phyloP scores from a whole-genome alignment of 2,888 invertebrate species.

The Macrostomum cliftonense region DNA sequence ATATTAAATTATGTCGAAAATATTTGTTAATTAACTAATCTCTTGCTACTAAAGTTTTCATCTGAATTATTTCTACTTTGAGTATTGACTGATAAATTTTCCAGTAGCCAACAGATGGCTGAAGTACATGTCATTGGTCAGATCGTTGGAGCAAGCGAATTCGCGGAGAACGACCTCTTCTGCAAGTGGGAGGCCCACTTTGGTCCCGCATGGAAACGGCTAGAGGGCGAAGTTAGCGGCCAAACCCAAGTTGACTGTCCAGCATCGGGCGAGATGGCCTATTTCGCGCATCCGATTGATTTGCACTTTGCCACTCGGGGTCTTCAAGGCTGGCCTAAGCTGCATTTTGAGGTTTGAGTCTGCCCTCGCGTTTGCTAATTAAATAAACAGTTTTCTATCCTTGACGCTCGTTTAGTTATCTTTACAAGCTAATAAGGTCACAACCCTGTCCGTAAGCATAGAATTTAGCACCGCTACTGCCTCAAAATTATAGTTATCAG shows the following conservation, averaged over 20 bases:
- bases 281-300: conserved; percentile 82
- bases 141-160: conserved; percentile 59
- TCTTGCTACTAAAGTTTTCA: background rate
- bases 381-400: too few relatives aligned
- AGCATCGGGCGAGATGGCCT: conserved; percentile 45
- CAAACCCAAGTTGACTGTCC: conserved; percentile 72
- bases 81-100: background rate
- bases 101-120: conserved; percentile 28
- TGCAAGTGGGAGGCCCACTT: conserved; percentile 64
- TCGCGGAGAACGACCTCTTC: conserved; percentile 62
- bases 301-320: conserved; percentile 70
- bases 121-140: conserved; percentile 74
- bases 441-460: too few relatives aligned
- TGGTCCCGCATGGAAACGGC: conserved; percentile 80
- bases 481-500: too few relatives aligned
- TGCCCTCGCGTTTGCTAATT: too few relatives aligned
- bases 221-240: conserved; percentile 69
- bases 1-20: background rate
- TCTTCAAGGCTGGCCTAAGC: conserved; percentile 83
- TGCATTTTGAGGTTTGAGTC: conserved; percentile 83
- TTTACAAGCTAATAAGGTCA: too few relatives aligned
- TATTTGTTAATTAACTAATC: too few relatives aligned
- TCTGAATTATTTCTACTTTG: background rate
- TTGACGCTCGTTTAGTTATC: too few relatives aligned
- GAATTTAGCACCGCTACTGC: too few relatives aligned